These are phyloP conservation scores for Speoplatyrhinus poulsoni DNA, from an alignment of 2,113 vertebrate species.

Conservation along the genomic window DNA sequence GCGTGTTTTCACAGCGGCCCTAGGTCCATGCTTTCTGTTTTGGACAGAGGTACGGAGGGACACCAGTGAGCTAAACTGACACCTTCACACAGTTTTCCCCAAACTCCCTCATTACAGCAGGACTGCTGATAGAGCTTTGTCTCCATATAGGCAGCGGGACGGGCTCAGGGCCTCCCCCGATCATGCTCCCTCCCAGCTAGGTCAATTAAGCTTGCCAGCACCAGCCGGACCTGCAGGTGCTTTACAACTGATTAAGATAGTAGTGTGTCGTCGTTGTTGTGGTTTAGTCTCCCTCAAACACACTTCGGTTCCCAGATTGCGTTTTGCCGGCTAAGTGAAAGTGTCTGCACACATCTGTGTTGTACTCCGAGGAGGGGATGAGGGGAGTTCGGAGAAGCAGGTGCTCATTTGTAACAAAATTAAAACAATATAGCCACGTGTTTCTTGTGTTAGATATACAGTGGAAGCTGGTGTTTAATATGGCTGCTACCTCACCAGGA, in stretches of 20 bases:
- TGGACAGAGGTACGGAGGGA: conserved; percentile 60
- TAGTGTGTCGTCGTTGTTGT: conserved; percentile 19
- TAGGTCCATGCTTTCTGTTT: conserved; percentile 46
- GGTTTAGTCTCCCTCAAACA: conserved; percentile 22
- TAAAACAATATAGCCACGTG: not conserved
- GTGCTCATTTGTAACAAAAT: conserved; percentile 30
- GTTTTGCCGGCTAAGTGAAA: conserved; percentile 62
- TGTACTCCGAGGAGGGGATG: conserved; percentile 33
- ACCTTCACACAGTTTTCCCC: conserved; percentile 49
- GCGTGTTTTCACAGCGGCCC: conserved; percentile 62
- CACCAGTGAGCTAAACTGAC: conserved; percentile 57
- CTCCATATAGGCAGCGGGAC: conserved; percentile 38
- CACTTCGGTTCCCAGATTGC: conserved; percentile 40
- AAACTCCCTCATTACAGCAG: conserved; percentile 62
- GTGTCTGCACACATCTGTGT: conserved; percentile 58
- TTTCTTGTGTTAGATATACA: conserved; percentile 13
- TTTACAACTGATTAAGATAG: conserved; percentile 15
- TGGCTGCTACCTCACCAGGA: conserved; percentile 29
- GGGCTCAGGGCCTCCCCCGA: not conserved
- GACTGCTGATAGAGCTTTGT: conserved; percentile 66
- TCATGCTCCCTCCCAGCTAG: conserved; percentile 25
- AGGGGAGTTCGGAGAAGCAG: conserved; percentile 48
- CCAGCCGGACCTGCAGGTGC: conserved; percentile 64
- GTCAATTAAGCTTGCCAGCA: conserved; percentile 68
- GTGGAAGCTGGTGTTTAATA: conserved; percentile 30